Conservation (phyloP, 2,113 vertebrate species). For the Podarcis muralis region DNA sequence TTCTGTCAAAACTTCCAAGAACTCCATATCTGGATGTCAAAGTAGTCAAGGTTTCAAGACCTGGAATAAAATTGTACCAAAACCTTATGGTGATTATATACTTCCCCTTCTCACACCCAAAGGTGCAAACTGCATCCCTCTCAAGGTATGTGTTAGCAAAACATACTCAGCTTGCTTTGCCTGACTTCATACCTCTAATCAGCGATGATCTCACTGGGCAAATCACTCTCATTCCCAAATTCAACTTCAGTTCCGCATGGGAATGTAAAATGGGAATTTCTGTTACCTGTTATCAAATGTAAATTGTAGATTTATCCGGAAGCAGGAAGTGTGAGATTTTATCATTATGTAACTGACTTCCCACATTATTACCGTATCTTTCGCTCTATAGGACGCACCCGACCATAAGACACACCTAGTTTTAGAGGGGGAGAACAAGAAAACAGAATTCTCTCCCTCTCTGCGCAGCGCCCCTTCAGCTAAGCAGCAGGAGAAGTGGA, state of each 20-base stretch:
- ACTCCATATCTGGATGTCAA: slow-evolving; percentile 90
- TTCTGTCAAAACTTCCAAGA: slow-evolving; percentile 94
- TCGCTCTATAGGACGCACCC: too few species aligned
- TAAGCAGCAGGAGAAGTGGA: too few species aligned
- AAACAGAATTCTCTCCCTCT: too few species aligned
- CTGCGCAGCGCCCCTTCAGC: too few species aligned
- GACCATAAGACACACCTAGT: too few species aligned
- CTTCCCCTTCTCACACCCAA: background rate
- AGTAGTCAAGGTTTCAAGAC: slow-evolving; percentile 71
- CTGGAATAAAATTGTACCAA: background rate
- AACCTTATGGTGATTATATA: background rate
- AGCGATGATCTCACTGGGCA: background rate
- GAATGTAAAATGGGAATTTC: background rate
- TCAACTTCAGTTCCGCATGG: background rate
- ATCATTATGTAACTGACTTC: background rate
- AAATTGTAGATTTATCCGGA: background rate
- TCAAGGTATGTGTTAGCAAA: background rate
- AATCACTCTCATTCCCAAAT: background rate
- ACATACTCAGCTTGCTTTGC: background rate
- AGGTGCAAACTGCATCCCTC: background rate
- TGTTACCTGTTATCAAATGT: background rate
- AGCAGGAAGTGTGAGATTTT: background rate
- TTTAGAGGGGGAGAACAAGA: too few species aligned
- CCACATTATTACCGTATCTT: too few species aligned
- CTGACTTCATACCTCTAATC: background rate